Percentiles rank a stretch among this genome's conserved stretches.
phyloP scores from a whole-genome alignment of 2,797 vertebrate genomes.

The Phrynocephalus vlangalii region DNA sequence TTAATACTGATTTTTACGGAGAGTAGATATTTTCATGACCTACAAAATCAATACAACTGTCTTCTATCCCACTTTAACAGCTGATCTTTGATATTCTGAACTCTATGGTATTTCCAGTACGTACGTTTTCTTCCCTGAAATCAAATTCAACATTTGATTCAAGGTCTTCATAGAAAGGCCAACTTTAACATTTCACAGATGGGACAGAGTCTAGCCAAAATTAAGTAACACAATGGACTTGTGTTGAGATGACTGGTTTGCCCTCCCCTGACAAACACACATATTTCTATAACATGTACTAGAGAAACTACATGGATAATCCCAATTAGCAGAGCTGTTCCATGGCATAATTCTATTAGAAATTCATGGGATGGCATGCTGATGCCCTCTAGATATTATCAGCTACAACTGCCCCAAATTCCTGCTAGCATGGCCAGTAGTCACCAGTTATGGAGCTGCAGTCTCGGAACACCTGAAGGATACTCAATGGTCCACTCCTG shows the following conservation, averaged over 20 bases:
- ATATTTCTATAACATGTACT: too few species aligned
- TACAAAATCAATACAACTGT: neutral
- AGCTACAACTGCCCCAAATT: neutral
- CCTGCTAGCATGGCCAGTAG: neutral
- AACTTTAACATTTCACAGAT: too few species aligned
- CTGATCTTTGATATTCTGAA: neutral
- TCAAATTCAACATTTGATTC: too few species aligned
- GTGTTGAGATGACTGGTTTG: too few species aligned
- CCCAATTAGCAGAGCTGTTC: neutral
- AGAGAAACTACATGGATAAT: neutral
- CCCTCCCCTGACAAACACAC: too few species aligned
- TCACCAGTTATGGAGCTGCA: neutral
- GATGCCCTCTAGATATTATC: neutral
- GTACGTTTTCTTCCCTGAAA: too few species aligned
- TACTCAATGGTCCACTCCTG: neutral
- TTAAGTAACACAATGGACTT: too few species aligned
- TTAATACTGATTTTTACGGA: neutral
- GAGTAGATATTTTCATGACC: neutral
- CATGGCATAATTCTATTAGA: neutral
- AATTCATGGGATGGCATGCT: neutral
- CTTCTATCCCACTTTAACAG: neutral
- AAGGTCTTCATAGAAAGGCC: too few species aligned
- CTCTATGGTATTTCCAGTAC: too few species aligned
- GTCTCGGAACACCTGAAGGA: neutral
- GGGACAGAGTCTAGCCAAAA: too few species aligned